A percentile compares a stretch with the other conserved stretches of the same genome.
Evolutionary conservation across 2,797 vertebrate species (phyloP).

Genomic region (Iguana delicatissima): DNA sequence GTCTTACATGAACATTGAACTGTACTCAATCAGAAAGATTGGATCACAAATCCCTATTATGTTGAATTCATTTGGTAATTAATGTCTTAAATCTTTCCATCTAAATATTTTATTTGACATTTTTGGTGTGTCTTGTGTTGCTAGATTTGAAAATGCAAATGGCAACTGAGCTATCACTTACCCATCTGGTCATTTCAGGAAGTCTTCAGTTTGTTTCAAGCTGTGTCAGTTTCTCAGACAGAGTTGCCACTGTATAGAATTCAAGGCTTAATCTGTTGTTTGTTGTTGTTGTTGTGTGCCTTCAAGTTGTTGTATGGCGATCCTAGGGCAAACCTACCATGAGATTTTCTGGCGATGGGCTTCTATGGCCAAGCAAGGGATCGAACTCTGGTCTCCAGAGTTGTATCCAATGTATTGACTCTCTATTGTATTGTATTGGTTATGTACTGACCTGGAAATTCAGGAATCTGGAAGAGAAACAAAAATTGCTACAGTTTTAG

Average conservation of each 20-base stretch:
- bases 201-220: neutral
- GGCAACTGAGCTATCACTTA: neutral
- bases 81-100: neutral
- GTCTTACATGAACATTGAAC: neutral
- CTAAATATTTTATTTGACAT: neutral
- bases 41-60: too few species aligned
- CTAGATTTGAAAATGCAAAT: conserved; percentile 19
- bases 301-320: too few species aligned
- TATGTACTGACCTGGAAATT: conserved; percentile 23
- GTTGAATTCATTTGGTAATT: neutral
- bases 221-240: conserved; percentile 14
- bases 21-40: neutral
- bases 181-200: conserved; percentile 5
- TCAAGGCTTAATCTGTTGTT: too few species aligned
- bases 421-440: too few species aligned
- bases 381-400: too few species aligned
- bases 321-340: too few species aligned
- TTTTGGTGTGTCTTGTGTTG: neutral
- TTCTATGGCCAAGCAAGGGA: too few species aligned
- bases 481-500: neutral
- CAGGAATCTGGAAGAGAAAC: conserved; percentile 17
- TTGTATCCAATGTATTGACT: too few species aligned
- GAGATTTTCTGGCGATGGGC: too few species aligned
- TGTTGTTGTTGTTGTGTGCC: too few species aligned
- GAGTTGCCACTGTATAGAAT: neutral